phyloP scores from a whole-genome alignment of 1,140 invertebrate genomes.

The Psix sp. region DNA sequence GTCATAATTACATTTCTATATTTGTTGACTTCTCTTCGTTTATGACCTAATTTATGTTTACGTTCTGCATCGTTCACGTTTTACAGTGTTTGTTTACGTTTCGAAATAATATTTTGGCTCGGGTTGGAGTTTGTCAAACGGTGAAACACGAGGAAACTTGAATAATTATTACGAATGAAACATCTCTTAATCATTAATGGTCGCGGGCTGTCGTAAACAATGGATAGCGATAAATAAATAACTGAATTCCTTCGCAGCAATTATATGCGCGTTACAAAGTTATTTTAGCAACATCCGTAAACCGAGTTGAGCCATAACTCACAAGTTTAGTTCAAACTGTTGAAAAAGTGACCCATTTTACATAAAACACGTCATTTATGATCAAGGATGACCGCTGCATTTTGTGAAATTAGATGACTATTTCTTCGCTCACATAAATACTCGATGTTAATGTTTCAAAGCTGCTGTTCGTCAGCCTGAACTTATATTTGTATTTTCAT shows the following conservation, averaged over 20 bases:
- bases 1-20: too few relatives aligned
- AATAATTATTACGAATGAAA: slow-evolving; percentile 16
- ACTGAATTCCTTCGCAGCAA: slow-evolving; percentile 32
- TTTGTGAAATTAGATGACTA: slow-evolving; percentile 41
- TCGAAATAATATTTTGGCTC: too few relatives aligned
- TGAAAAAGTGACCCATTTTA: slow-evolving; percentile 50
- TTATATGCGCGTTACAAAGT: slow-evolving; percentile 38
- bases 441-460: slow-evolving; percentile 40
- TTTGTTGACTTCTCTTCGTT: too few relatives aligned
- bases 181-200: slow-evolving; percentile 8
- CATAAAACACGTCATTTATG: slow-evolving; percentile 45
- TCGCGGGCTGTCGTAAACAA: slow-evolving; percentile 8
- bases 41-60: too few relatives aligned
- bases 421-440: slow-evolving; percentile 48
- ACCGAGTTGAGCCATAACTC: slow-evolving; percentile 35
- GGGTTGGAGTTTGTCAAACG: too few relatives aligned
- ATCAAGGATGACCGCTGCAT: slow-evolving; percentile 33
- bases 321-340: slow-evolving; percentile 36
- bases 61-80: too few relatives aligned
- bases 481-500: slow-evolving; percentile 41
- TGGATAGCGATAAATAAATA: slow-evolving; percentile 26
- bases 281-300: slow-evolving; percentile 44
- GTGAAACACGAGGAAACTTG: slow-evolving; percentile 11
- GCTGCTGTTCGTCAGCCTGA: slow-evolving; percentile 24
- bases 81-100: too few relatives aligned